Evolutionary conservation across 2,888 invertebrate genomes (phyloP), one percentile per base, ranked within the genome.

Genomic region (Latrodectus hesperus): DNA sequence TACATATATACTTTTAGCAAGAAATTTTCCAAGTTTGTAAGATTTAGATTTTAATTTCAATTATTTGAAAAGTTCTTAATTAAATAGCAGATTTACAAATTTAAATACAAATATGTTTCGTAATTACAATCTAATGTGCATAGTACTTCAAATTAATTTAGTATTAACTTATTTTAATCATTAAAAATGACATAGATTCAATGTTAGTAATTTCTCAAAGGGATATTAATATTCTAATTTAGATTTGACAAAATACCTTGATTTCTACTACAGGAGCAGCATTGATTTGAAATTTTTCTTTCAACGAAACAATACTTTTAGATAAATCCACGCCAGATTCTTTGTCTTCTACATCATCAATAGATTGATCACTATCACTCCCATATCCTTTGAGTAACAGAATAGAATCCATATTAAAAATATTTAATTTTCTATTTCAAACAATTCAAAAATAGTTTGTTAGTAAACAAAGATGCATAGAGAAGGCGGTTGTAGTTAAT

Each of bases 321-420:
- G 74, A 72, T n/a, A 72, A 22, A 55, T 81, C 71, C 6, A 52
- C 9, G 9, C n/a, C 12, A 9, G 17, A 38, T 22, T 17, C 68
- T 90, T 90, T 71, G 91, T 74, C 92, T 78, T 90, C 91, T n/a
- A 92, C 92, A 53, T 94, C 94, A 51, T 90, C 90, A 60, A 93
- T 94, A 83, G 95, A 96, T 71, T 95, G 94, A 89, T 95, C 95
- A 71, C 95, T 95, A 91, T 95, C 95, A 91, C 95, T 95, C 4
- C 94, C 95, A 91, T 97, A 97, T 90, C 94, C 94, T 93, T 95
- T 94, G 90, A 97, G 93, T 64, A 95, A 95, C 87, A 96, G 92
- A 96, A 96, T 95, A 86, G 95, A 86, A 75, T 89, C 89, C 90
- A 90, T 90, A 8, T 51, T 17, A 10, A 68, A 68, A 26, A 68